phyloP scores from a whole-genome alignment of 2,113 vertebrate genomes.

The Petroica traversi region DNA sequence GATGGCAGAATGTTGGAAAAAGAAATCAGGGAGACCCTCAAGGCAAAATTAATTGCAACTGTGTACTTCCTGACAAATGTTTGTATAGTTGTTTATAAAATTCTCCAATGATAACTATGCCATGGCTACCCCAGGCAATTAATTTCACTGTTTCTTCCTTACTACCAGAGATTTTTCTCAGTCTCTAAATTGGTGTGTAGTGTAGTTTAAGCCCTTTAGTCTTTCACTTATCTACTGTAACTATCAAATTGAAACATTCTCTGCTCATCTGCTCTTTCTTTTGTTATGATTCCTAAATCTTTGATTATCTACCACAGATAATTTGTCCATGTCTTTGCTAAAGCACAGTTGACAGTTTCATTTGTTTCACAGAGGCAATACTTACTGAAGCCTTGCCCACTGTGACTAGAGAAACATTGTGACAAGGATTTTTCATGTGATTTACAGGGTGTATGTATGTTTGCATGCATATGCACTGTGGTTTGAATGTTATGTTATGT shows the following conservation, averaged over 20 bases:
- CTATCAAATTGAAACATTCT: neutral
- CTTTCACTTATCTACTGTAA: neutral
- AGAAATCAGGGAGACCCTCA: neutral
- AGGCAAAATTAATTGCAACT: neutral
- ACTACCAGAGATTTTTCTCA: neutral
- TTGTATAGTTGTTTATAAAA: neutral
- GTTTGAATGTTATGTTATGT: neutral
- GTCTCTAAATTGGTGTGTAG: neutral
- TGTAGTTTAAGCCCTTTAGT: neutral
- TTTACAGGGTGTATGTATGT: neutral
- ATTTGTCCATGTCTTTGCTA: neutral
- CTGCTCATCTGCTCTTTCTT: neutral
- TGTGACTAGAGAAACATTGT: neutral
- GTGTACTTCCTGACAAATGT: neutral
- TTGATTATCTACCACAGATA: neutral
- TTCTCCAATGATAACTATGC: neutral
- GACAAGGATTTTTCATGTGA: neutral
- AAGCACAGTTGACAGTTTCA: neutral
- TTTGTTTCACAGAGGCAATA: neutral
- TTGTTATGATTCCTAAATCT: neutral
- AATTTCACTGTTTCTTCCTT: neutral
- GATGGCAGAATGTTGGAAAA: neutral
- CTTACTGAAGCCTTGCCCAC: neutral
- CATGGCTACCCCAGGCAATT: neutral
- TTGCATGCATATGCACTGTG: neutral